phyloP scores from a whole-genome alignment of 1,140 invertebrate genomes.

The Anadara kagoshimensis region DNA sequence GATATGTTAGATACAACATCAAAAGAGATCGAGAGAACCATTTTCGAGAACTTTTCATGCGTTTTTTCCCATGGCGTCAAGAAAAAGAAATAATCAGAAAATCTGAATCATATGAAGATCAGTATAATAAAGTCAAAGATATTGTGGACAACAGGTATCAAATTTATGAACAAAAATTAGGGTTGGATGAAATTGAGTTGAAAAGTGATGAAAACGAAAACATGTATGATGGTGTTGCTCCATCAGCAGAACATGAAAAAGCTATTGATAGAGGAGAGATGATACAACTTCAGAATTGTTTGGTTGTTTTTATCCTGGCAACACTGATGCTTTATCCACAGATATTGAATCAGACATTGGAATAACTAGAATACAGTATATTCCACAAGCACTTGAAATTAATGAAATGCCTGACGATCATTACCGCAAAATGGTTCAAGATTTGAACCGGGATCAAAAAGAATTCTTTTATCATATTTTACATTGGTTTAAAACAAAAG shows the following conservation, averaged over 20 bases:
- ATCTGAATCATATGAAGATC: neutral
- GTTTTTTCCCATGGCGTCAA: slow-evolving; percentile 32
- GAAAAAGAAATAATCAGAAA: neutral
- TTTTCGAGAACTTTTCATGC: slow-evolving; percentile 38
- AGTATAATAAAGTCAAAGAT: neutral
- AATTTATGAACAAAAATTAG: neutral
- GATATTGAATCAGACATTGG: neutral
- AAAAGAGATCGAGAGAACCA: slow-evolving; percentile 28
- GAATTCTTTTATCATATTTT: no score
- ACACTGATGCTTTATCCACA: no score
- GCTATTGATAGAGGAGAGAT: neutral
- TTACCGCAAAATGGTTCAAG: no score
- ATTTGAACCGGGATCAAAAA: no score
- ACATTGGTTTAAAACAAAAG: no score
- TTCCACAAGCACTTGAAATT: no score
- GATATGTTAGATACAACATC: neutral
- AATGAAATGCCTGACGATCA: no score
- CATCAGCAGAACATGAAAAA: neutral
- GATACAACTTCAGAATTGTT: neutral
- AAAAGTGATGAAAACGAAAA: neutral
- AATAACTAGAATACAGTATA: no score
- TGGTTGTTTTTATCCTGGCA: neutral
- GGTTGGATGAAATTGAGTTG: neutral
- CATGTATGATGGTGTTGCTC: neutral
- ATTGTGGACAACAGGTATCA: neutral